These are phyloP conservation scores for Pipra filicauda DNA, from an alignment of 2,113 vertebrate genomes.

Conservation along the genomic window DNA sequence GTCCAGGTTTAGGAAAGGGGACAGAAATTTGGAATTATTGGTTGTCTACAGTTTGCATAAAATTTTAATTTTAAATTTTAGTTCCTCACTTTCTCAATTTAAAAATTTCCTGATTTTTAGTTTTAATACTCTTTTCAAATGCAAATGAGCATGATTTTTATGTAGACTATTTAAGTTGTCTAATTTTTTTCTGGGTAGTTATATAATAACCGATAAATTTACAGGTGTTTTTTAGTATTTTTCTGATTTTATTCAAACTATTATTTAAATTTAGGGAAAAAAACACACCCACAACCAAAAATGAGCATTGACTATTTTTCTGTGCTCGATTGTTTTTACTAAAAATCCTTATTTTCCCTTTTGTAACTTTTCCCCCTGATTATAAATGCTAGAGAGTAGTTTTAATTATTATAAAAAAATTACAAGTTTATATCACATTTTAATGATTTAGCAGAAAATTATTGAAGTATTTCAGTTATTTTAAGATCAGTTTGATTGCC, in stretches of 20 bases:
- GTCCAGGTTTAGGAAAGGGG: background rate
- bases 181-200: background rate
- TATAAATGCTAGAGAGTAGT: background rate
- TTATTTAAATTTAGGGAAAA: background rate
- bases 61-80: background rate
- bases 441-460: background rate
- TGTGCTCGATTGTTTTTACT: background rate
- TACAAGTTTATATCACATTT: background rate
- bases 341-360: background rate
- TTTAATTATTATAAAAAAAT: background rate
- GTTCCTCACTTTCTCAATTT: background rate
- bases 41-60: background rate
- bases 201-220: background rate
- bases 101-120: background rate
- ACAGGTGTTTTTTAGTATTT: background rate
- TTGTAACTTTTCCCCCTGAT: accelerated
- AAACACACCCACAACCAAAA: background rate
- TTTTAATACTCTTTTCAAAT: background rate
- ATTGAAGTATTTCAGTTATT: background rate
- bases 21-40: background rate
- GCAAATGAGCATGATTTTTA: background rate
- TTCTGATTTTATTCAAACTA: background rate
- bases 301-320: background rate
- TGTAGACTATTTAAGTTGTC: background rate
- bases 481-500: background rate